Evolutionary conservation across 23 tunicate genomes (phyloP).

Genomic region (Clavelina lepadiformis): DNA sequence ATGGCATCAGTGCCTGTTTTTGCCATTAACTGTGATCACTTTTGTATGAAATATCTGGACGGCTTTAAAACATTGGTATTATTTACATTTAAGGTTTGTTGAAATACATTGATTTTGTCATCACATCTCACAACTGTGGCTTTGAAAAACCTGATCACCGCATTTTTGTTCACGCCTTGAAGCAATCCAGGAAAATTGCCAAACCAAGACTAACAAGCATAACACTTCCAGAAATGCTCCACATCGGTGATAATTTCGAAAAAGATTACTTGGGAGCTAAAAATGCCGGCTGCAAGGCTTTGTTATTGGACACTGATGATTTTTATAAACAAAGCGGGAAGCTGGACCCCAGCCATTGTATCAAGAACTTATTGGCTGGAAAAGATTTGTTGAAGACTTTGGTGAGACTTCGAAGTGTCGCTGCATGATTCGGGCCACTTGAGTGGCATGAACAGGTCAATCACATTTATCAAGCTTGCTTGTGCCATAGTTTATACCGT

Average conservation of each 20-base stretch:
- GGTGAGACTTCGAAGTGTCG: no score
- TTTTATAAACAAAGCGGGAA: not conserved
- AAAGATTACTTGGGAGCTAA: constrained; percentile 21
- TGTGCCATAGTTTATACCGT: no score
- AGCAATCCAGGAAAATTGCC: not conserved
- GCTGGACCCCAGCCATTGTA: constrained; percentile 11
- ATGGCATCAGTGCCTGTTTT: no score
- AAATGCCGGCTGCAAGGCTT: constrained; percentile 8
- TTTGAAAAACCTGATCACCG: constrained; percentile 38
- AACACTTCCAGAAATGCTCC: not conserved
- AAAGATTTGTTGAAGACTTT: no score
- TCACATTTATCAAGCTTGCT: no score
- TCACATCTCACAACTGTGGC: constrained; percentile 27
- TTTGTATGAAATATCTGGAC: no score
- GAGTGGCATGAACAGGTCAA: no score
- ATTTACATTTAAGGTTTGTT: constrained; percentile 3
- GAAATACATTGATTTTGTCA: constrained; percentile 31
- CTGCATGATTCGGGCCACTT: no score
- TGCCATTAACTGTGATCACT: no score
- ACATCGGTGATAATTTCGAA: constrained; percentile 22
- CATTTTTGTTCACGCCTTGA: constrained; percentile 39
- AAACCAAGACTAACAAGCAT: not conserved
- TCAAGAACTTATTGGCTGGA: no score
- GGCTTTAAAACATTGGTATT: no score
- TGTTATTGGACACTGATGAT: constrained; percentile 7